Base-by-base conservation (phyloP, 1,140 invertebrate genomes). In the Thaumetopoea pityocampa region DNA sequence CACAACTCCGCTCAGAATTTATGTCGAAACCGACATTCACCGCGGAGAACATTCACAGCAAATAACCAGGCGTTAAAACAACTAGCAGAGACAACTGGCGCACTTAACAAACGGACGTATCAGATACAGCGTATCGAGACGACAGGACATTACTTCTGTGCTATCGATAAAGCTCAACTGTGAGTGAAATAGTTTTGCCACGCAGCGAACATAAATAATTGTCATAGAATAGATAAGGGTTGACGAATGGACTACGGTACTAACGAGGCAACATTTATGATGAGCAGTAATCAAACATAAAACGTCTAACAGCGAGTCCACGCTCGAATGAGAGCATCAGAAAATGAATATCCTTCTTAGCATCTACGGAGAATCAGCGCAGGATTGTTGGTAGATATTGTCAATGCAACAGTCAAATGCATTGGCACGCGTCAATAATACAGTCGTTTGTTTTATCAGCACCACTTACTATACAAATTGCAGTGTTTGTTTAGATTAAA, bases 61-160 rank as follows among this genome's bases (percentile, higher is more conserved):
- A 82, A 80, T 78, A 80, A 80, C 62, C 68, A 71, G 74, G 76
- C 70, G 76, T 83, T 83, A 80, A 77, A 78, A 78, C 72, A 74
- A 71, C 74, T 67, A 68, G 63, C 63, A 67, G 66, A 63, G 49
- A 70, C 68, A 70, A 78, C 69, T 72, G 50, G 79, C 66, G 67
- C 72, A 83, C 76, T 83, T 79, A 77, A 79, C 77, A 79, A 81
- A 79, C 79, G 78, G 72, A 83, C 74, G 62, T 83, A 79, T 80
- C 76, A 76, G 79, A 79, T 79, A 76, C 58, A 66, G 71, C 63
- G 54, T 77, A 80, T 80, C 79, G 66, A 63, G 63, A 70, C 67
- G 64, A 54, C 65, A 61, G 62, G 74, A 76, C 79, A 83, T 81
- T 79, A 81, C 67, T 81, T 78, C 55, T 69, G 65, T 68, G 52